Evolutionary conservation across 2,113 vertebrate species (phyloP).

Genomic region (Chauna torquata): DNA sequence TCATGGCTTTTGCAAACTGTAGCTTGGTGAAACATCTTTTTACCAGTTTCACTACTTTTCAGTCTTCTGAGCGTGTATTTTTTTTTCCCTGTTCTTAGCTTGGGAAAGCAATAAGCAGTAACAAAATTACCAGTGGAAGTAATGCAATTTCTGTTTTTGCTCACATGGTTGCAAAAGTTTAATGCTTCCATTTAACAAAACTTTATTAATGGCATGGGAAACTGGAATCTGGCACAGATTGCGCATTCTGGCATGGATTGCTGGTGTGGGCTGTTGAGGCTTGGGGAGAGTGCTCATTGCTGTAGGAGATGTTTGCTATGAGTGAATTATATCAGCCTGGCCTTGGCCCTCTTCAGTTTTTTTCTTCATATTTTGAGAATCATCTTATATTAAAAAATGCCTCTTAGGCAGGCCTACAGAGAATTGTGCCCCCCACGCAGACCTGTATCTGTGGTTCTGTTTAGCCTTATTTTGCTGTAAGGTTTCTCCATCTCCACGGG

Average conservation of each 20-base stretch:
- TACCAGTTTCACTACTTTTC: background rate
- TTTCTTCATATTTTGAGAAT: background rate
- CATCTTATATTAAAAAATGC: background rate
- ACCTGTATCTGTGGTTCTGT: background rate
- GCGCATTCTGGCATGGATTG: background rate
- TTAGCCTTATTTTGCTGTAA: fast-evolving
- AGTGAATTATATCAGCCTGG: background rate
- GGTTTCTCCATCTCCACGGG: background rate
- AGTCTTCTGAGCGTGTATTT: background rate
- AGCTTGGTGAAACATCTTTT: background rate
- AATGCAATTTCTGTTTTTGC: background rate
- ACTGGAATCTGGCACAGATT: background rate
- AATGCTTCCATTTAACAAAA: background rate
- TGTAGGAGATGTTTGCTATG: background rate
- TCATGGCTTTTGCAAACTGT: background rate
- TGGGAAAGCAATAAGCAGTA: background rate
- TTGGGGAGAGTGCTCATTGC: background rate
- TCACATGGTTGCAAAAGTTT: background rate
- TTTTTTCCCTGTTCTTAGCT: background rate
- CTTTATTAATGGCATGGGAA: background rate
- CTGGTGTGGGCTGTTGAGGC: background rate
- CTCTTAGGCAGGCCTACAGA: background rate
- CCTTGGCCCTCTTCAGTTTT: background rate
- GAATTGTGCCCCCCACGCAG: background rate
- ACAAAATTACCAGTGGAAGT: background rate